These are phyloP conservation scores for Tangara arthus DNA, from an alignment of 2,797 vertebrate genomes.

Conservation along the genomic window DNA sequence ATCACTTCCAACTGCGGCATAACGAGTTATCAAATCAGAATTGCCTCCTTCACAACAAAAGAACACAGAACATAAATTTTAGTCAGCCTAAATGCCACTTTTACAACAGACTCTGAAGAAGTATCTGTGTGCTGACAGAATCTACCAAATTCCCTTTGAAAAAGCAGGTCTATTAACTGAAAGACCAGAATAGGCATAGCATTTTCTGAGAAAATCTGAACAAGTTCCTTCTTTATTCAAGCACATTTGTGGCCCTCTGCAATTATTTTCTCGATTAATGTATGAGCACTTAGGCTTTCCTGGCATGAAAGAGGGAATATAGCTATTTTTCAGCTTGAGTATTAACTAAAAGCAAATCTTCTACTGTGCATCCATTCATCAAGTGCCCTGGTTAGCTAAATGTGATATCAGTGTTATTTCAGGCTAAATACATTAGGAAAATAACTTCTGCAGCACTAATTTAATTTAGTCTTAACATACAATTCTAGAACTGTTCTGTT, in stretches of 20 bases:
- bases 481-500: background rate
- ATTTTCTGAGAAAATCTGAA: background rate
- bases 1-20: background rate
- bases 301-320: background rate
- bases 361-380: background rate
- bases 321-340: background rate
- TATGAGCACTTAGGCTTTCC: background rate
- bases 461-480: background rate
- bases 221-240: background rate
- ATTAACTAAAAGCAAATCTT: slow-evolving; percentile 22
- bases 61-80: background rate
- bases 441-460: background rate
- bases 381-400: background rate
- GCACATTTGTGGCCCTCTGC: background rate
- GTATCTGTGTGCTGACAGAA: background rate
- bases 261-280: background rate
- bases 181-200: background rate
- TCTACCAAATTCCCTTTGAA: background rate
- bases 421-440: background rate
- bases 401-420: background rate
- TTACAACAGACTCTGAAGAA: background rate
- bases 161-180: background rate
- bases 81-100: background rate
- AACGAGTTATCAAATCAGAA: background rate
- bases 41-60: background rate